Evolutionary conservation across 1,140 invertebrate species (phyloP).

Genomic region (Meteorus sp.): DNA sequence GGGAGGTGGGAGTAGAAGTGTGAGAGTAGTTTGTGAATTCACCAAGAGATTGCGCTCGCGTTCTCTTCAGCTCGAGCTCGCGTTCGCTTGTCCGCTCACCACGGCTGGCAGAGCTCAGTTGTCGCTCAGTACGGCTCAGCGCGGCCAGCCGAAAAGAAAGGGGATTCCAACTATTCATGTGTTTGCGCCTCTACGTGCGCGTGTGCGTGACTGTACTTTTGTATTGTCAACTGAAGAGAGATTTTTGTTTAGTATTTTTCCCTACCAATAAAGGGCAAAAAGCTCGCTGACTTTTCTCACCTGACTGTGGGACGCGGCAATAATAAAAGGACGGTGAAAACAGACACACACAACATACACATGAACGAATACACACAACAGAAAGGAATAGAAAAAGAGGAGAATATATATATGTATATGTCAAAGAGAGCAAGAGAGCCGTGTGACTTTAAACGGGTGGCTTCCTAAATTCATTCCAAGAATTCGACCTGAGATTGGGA

Average conservation of each 20-base stretch:
- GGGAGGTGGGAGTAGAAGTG: slow-evolving; percentile 34
- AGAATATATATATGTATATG: too few relatives aligned
- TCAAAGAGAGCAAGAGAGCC: too few relatives aligned
- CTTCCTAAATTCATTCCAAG: too few relatives aligned
- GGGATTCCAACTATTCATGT: slow-evolving; percentile 33
- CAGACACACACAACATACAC: too few relatives aligned
- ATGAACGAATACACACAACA: background rate
- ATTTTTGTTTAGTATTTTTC: too few relatives aligned
- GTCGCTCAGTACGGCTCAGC: slow-evolving; percentile 59
- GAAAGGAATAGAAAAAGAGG: background rate
- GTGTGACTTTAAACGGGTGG: too few relatives aligned
- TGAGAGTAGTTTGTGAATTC: slow-evolving; percentile 39
- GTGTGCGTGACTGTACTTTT: slow-evolving; percentile 24
- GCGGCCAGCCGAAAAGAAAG: slow-evolving; percentile 55
- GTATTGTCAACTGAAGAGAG: slow-evolving; percentile 4
- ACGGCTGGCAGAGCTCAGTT: slow-evolving; percentile 54
- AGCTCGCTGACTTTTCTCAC: background rate
- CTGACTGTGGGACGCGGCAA: background rate
- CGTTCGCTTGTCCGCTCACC: slow-evolving; percentile 41
- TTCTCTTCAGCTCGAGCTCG: slow-evolving; percentile 45
- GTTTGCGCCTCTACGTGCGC: slow-evolving; percentile 15
- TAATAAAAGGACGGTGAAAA: too few relatives aligned
- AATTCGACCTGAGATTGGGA: too few relatives aligned
- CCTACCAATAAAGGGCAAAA: too few relatives aligned
- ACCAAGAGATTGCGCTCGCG: slow-evolving; percentile 54